phyloP scores from a whole-genome alignment of 2,113 vertebrate genomes.

The Crotophaga sulcirostris region DNA sequence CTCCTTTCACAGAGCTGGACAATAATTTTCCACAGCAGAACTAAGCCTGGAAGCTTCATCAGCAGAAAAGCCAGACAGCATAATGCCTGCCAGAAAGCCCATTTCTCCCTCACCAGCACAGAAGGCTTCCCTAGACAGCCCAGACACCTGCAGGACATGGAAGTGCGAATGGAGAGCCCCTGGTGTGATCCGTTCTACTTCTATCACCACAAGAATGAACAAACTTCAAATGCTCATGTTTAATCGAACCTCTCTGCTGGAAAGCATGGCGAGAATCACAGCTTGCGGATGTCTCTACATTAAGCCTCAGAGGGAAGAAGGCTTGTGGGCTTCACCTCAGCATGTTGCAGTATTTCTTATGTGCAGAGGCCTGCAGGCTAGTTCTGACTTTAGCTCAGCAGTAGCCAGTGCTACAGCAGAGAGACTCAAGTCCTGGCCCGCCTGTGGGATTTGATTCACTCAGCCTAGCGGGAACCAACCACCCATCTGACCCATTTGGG shows the following conservation, averaged over 20 bases:
- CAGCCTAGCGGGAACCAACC: not conserved
- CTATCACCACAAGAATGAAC: accelerated
- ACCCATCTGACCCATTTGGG: not conserved
- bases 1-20: not conserved
- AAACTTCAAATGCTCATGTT: not conserved
- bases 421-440: not conserved
- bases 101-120: not conserved
- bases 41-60: not conserved
- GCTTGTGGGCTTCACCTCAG: not conserved
- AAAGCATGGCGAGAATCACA: not conserved
- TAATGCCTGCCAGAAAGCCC: not conserved
- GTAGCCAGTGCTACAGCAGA: accelerated
- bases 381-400: not conserved
- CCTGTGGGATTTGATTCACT: too few species aligned
- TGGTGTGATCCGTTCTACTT: not conserved
- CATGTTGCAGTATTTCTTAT: not conserved
- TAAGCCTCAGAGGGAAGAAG: not conserved
- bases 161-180: not conserved
- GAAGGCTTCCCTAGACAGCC: not conserved
- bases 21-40: not conserved
- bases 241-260: not conserved
- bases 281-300: not conserved
- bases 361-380: not conserved
- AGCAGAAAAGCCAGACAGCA: accelerated
- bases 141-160: not conserved